These are phyloP conservation scores for Taxidea taxus DNA, from an alignment of 2,113 vertebrate genomes.

Conservation along the genomic window DNA sequence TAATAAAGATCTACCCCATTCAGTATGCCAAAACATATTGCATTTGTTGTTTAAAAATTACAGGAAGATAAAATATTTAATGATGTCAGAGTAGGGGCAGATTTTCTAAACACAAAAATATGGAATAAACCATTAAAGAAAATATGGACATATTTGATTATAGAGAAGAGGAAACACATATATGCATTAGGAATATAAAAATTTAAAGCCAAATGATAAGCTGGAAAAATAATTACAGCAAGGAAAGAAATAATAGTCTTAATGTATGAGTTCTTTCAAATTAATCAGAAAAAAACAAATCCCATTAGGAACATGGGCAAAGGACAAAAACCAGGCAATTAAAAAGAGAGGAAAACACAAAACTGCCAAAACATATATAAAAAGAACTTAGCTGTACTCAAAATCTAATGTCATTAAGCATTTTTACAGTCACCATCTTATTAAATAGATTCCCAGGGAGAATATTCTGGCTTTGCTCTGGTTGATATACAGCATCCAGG, in stretches of 20 bases:
- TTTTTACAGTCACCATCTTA: background rate
- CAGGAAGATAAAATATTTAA: background rate
- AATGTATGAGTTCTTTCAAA: background rate
- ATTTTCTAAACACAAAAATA: constrained; percentile 23
- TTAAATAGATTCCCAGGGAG: background rate
- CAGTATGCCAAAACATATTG: background rate
- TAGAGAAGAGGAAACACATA: background rate
- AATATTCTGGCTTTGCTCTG: background rate
- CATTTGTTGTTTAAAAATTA: background rate
- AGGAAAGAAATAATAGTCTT: background rate
- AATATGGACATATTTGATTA: background rate
- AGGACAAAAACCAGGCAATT: background rate
- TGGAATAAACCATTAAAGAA: background rate
- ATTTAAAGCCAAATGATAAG: constrained; percentile 2
- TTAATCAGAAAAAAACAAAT: background rate
- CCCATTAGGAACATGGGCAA: background rate
- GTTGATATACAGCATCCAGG: background rate
- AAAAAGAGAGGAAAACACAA: background rate
- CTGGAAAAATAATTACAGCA: background rate
- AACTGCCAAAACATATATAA: background rate
- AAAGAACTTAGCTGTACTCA: background rate
- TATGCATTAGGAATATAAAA: background rate
- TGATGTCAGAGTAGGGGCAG: background rate
- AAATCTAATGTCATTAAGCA: background rate
- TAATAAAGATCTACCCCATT: background rate